Conservation (phyloP, 2,113 vertebrate genomes). For the Cyprinodon tularosa region DNA sequence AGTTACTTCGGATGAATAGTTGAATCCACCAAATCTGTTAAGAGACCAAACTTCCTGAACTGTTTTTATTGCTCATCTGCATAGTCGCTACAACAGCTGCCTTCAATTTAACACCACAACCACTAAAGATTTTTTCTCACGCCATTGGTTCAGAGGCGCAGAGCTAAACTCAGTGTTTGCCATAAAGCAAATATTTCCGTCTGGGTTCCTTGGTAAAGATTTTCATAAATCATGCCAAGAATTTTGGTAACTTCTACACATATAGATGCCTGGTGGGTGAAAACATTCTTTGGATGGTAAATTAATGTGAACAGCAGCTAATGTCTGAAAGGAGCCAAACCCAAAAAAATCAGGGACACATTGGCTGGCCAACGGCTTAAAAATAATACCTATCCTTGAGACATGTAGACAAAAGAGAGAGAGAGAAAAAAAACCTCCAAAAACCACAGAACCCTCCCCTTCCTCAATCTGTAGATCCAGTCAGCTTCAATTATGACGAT, state of each 20-base stretch:
- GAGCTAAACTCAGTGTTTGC: too few relatives aligned
- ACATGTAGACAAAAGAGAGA: constrained; percentile 3
- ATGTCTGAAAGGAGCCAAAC: neutral
- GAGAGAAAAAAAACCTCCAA: neutral
- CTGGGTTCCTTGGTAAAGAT: neutral
- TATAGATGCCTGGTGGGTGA: neutral
- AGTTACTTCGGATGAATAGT: neutral
- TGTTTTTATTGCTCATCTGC: neutral
- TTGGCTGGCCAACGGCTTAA: neutral
- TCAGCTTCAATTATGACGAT: constrained; percentile 5
- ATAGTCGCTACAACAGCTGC: neutral
- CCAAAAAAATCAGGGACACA: neutral
- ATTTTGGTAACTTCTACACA: neutral
- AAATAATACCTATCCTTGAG: neutral
- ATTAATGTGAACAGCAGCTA: neutral
- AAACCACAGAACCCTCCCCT: neutral
- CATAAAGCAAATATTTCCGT: neutral
- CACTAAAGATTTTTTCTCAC: neutral
- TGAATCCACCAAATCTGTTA: neutral
- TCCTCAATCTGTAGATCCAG: neutral
- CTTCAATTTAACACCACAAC: constrained; percentile 2
- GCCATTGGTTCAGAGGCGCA: neutral
- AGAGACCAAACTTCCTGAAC: neutral
- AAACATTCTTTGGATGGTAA: neutral
- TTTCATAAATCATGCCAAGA: neutral